Evolutionary conservation across 1,140 invertebrate species (phyloP), one percentile per base, ranked within the genome.

Genomic region (Coboldia fuscipes): DNA sequence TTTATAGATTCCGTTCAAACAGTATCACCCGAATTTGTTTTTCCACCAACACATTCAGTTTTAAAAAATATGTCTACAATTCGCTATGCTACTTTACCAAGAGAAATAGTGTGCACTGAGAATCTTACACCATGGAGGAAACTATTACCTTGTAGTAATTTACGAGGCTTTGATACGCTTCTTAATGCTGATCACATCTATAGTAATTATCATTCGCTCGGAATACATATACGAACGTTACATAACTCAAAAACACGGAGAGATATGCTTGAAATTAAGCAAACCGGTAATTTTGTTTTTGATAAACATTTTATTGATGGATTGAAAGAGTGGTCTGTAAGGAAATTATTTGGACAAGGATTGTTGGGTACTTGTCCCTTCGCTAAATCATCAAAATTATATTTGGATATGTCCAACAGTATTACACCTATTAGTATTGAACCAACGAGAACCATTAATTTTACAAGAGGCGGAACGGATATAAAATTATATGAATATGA

Each of bases 51-150:
- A 33, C 55, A 69, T 32, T 58, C 70, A 21, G 53, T 62, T 40
- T 14, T 27, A 12, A 19, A 20, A 12, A 21, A 21, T 20, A 10
- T 12, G 8, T 48, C 54, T 42, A 41, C 54, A 12, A 52, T 84
- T 26, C 62, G 82, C 41, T 96, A 96, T 63, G 72, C 89, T 2
- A 74, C 79, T 26, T 55, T 98, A 36, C 88, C 93, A 0, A 64
- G 81, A 38, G 94, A 98, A 70, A 84, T 90, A 46, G 85, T 96
- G 7, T 98, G 94, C 50, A 97, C 93, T 14, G 92, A 97, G 65
- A 98, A 98, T 64, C 63, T 98, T 41, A 97, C 93, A 20, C 93
- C 93, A 3, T 97, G 90, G 76, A 93, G 92, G 48, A 97, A 97
- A 56, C 58, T 97, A 2, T 51, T 97, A 21, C 93, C 93, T 3